These are phyloP conservation scores for Karalla daura DNA, from an alignment of 2,797 vertebrate genomes.

Conservation along the genomic window DNA sequence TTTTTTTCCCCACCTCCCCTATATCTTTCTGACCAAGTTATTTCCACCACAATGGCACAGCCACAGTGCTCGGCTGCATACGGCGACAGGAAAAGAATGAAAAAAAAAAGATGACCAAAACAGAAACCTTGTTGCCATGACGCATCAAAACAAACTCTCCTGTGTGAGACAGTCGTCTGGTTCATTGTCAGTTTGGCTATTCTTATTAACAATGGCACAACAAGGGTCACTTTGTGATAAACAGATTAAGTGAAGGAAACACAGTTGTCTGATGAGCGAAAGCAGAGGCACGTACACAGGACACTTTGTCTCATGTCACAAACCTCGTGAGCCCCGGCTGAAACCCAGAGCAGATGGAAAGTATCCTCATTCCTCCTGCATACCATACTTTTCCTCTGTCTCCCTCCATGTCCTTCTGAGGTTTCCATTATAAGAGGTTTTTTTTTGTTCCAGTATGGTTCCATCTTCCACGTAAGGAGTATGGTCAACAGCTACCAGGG, in stretches of 20 bases:
- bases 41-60: slow-evolving; percentile 58
- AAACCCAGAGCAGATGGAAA: slow-evolving; percentile 55
- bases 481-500: slow-evolving; percentile 37
- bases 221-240: slow-evolving; percentile 36
- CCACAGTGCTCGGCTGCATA: slow-evolving; percentile 16
- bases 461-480: slow-evolving; percentile 20
- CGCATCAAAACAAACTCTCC: slow-evolving; percentile 77
- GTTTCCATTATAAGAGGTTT: slow-evolving; percentile 69
- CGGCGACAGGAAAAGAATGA: slow-evolving; percentile 47
- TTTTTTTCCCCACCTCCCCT: slow-evolving; percentile 5
- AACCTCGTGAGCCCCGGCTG: slow-evolving; percentile 31
- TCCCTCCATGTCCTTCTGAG: slow-evolving; percentile 50
- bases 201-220: slow-evolving; percentile 44
- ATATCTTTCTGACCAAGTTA: slow-evolving; percentile 40
- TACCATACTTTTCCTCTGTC: slow-evolving; percentile 44
- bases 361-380: slow-evolving; percentile 37
- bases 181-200: slow-evolving; percentile 46
- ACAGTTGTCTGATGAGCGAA: slow-evolving; percentile 38
- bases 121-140: slow-evolving; percentile 78
- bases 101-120: slow-evolving; percentile 58
- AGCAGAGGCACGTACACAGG: slow-evolving; percentile 5
- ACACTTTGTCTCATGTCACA: slow-evolving; percentile 29
- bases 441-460: slow-evolving; percentile 6
- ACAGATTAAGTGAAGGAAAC: slow-evolving; percentile 36
- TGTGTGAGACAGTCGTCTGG: slow-evolving; percentile 50